A percentile compares a stretch with the other conserved stretches of the same genome.
Conservation (phyloP, 2,888 invertebrate species). For the Eumerus sabulonum region DNA sequence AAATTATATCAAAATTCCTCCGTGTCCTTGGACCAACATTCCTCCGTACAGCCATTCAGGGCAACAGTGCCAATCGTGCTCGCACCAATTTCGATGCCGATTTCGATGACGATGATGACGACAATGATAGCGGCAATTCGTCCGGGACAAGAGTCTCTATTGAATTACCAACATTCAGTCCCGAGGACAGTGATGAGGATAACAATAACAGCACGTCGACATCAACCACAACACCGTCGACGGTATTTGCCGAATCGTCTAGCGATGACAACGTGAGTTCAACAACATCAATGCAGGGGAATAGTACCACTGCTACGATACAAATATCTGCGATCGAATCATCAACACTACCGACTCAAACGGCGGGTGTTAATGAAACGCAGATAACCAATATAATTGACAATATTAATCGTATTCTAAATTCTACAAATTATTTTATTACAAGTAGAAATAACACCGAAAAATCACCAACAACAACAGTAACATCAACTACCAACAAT, state of each 20-base stretch:
- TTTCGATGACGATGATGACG: slow-evolving; percentile 76
- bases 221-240: slow-evolving; percentile 57
- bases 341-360: slow-evolving; percentile 52
- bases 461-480: slow-evolving; percentile 50
- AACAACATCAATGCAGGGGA: slow-evolving; percentile 51
- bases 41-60: slow-evolving; percentile 80
- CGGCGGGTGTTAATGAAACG: slow-evolving; percentile 74
- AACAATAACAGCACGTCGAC: slow-evolving; percentile 72
- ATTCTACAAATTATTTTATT: slow-evolving; percentile 78
- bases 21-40: slow-evolving; percentile 86
- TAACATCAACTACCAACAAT: slow-evolving; percentile 45
- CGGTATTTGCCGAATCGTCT: slow-evolving; percentile 8
- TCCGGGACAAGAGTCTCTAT: slow-evolving; percentile 81
- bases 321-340: slow-evolving; percentile 46
- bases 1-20: slow-evolving; percentile 81
- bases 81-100: slow-evolving; percentile 80
- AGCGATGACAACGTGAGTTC: slow-evolving; percentile 63
- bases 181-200: slow-evolving; percentile 83
- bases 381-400: slow-evolving; percentile 76
- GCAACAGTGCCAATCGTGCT: slow-evolving; percentile 76
- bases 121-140: slow-evolving; percentile 77
- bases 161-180: slow-evolving; percentile 84
- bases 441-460: slow-evolving; percentile 77
- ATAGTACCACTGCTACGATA: slow-evolving; percentile 37
- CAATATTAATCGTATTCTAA: slow-evolving; percentile 78